Evolutionary conservation across 2,113 vertebrate species (phyloP).

Genomic region (Marcusenius ussheri): DNA sequence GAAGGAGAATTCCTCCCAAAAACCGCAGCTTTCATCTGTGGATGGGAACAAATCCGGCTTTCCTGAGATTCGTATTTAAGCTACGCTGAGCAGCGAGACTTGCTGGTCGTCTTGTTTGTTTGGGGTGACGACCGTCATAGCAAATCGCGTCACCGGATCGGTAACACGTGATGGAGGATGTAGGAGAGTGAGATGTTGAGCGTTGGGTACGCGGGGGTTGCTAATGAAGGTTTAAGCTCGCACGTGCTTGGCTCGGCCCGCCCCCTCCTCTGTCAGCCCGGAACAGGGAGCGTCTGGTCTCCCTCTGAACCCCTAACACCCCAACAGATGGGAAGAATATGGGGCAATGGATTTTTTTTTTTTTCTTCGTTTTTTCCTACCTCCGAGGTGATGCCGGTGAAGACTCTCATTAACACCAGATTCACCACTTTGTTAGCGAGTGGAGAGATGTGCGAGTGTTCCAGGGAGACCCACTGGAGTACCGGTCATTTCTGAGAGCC

Average conservation of each 20-base stretch:
- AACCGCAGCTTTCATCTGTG: neutral
- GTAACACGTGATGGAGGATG: neutral
- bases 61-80: neutral
- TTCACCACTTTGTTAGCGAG: constrained; percentile 99
- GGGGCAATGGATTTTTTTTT: constrained; percentile 61
- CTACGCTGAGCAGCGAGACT: neutral
- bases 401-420: constrained; percentile 99
- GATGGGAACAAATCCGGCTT: constrained; percentile 28
- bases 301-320: constrained; percentile 82
- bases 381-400: constrained; percentile 95
- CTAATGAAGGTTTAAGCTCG: constrained; percentile 76
- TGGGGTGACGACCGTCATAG: neutral
- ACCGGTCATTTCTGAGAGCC: too few species aligned
- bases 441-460: too few species aligned
- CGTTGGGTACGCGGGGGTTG: constrained; percentile 56
- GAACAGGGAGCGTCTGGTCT: constrained; percentile 84
- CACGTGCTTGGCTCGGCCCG: constrained; percentile 67
- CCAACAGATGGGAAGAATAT: constrained; percentile 92
- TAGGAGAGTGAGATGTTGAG: constrained; percentile 22
- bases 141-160: neutral
- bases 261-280: constrained; percentile 81
- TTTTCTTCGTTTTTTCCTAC: constrained; percentile 57
- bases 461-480: too few species aligned
- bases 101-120: neutral
- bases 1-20: neutral